Evolutionary conservation across 2,113 vertebrate genomes (phyloP).

Genomic region (Pelmatolapia mariae): DNA sequence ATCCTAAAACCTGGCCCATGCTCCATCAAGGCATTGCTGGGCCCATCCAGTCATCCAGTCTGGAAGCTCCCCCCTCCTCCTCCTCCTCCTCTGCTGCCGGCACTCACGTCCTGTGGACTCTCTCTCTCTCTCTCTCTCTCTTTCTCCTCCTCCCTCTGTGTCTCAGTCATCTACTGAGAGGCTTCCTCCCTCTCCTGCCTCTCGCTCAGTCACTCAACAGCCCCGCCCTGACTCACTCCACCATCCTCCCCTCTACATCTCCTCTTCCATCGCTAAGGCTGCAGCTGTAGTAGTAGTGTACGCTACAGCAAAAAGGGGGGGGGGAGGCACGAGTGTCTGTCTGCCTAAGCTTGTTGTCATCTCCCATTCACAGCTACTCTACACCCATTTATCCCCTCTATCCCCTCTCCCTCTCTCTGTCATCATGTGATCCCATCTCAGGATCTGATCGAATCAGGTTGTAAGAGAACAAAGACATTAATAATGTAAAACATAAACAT

Average conservation of each 20-base stretch:
- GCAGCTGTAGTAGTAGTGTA: constrained; percentile 26
- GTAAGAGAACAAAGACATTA: constrained; percentile 3
- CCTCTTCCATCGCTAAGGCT: constrained; percentile 19
- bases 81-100: constrained; percentile 20
- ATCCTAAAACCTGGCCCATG: constrained; percentile 83
- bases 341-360: background rate
- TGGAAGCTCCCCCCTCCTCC: constrained; percentile 54
- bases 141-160: constrained; percentile 8
- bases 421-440: constrained; percentile 1
- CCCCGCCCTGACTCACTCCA: constrained; percentile 49
- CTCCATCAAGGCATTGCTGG: constrained; percentile 78
- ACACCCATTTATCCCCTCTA: background rate
- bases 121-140: background rate
- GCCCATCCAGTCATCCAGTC: constrained; percentile 68
- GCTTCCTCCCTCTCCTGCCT: constrained; percentile 32
- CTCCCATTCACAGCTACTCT: constrained; percentile 9
- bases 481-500: constrained; percentile 22
- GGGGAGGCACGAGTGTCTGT: background rate
- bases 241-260: constrained; percentile 14
- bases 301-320: background rate
- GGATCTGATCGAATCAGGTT: background rate
- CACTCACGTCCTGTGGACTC: constrained; percentile 35
- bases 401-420: background rate
- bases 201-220: constrained; percentile 30
- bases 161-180: constrained; percentile 16